Base-by-base conservation (phyloP, 2,888 invertebrate species). In the Ichneumoninae sp. region DNA sequence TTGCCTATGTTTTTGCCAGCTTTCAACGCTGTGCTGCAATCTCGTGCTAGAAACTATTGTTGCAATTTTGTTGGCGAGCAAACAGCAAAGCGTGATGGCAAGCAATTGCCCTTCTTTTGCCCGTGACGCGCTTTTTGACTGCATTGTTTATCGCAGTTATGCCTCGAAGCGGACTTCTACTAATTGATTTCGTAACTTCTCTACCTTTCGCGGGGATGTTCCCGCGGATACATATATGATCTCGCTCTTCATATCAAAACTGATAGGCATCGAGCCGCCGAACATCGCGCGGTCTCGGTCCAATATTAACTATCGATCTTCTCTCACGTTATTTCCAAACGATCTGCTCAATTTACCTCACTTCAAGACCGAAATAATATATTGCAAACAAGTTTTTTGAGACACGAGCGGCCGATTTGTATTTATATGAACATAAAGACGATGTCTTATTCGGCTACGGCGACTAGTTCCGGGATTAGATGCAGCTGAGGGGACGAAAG, bases 151-250 rank as follows among this genome's bases (percentile, higher is more conserved):
- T 91, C 88, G 88, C 78, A 85, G 80, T 70, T 70, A 76, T 72
- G 54, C 70, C 60, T 54, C 50, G 76, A 85, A 80, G 44, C 87
- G 89, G 82, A 76, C 57, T 88, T 87, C 84, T 75, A 85, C 87
- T 91, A 91, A 91, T 91, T 90, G 90, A 90, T 88, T 88, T 88
- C 60, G 30, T 50, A 50, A 70, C 85, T 76, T 72, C 30, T 44
- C 81, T 71, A n/a, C 70, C 54, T 96, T 92, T 97, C 97, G 97
- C 85, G 83, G 69, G 65, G 65, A 40, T 71, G 33, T 62, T 54
- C 66, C 62, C 52, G 72, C 80, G 54, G 57, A 82, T 83, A 79
- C 54, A 60, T 60, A 57, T 54, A 60, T 72, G 81, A 78, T 70
- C 47, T 57, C 30, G 44, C 22, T 79, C 71, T 79, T 65, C 40